phyloP scores from a whole-genome alignment of 2,113 vertebrate species.

The Malaclemys terrapin region DNA sequence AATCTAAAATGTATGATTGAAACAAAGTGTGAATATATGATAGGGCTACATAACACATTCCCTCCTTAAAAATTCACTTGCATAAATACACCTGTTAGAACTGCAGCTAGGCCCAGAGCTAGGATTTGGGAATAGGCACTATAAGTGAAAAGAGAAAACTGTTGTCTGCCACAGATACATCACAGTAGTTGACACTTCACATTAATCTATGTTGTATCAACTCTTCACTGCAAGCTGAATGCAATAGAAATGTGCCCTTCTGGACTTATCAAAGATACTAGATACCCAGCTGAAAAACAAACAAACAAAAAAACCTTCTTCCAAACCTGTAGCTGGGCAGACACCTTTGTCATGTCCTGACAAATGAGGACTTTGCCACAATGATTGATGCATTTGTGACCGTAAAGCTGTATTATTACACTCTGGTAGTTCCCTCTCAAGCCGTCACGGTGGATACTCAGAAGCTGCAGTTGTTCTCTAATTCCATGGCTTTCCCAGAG shows the following conservation, averaged over 20 bases:
- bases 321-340: background rate
- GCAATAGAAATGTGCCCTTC: background rate
- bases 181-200: background rate
- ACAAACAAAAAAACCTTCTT: background rate
- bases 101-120: background rate
- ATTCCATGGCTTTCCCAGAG: too few relatives aligned
- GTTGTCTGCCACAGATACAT: background rate
- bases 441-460: too few relatives aligned
- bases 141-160: background rate
- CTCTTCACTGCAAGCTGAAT: background rate
- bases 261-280: background rate
- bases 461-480: too few relatives aligned
- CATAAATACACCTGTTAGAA: background rate
- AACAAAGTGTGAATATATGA: background rate
- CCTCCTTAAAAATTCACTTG: background rate
- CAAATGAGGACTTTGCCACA: background rate
- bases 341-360: background rate
- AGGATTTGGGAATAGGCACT: background rate
- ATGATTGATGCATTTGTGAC: background rate
- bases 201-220: background rate
- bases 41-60: background rate
- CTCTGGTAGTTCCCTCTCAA: background rate
- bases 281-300: background rate
- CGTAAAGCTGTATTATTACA: background rate
- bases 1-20: background rate